Conservation (phyloP, 2,113 vertebrate genomes). For the Bufo bufo region DNA sequence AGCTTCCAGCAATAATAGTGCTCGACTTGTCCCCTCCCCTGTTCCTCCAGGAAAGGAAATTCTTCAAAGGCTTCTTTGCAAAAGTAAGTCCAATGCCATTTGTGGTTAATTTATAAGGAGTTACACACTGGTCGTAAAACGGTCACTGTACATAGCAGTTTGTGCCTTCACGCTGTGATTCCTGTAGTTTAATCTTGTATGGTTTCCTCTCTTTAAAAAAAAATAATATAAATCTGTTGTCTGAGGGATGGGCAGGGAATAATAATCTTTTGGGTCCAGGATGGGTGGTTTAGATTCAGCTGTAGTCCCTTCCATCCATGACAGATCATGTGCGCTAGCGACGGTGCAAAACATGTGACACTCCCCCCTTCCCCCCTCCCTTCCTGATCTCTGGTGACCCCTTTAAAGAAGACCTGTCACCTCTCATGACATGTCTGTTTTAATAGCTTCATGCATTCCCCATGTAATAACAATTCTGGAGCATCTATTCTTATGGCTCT, state of each 20-base stretch:
- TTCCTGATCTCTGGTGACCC: no score
- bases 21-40: conserved; percentile 92
- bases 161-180: conserved; percentile 13
- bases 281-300: background rate
- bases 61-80: conserved; percentile 99
- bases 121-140: conserved; percentile 79
- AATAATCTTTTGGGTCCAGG: background rate
- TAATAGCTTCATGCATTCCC: no score
- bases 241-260: background rate
- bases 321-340: background rate
- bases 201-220: background rate
- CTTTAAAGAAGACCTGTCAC: no score
- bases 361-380: no score
- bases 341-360: background rate
- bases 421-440: no score
- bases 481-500: no score
- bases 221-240: background rate
- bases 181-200: background rate
- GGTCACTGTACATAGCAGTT: conserved; percentile 58
- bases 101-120: conserved; percentile 81
- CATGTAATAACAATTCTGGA: no score
- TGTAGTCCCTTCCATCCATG: background rate
- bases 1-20: conserved; percentile 89
- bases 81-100: conserved; percentile 95
- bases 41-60: conserved; percentile 99